Percentiles rank a stretch among this genome's conserved stretches.
These are phyloP conservation scores for Cyprinodon tularosa DNA, from an alignment of 2,113 vertebrate species.

Conservation along the genomic window DNA sequence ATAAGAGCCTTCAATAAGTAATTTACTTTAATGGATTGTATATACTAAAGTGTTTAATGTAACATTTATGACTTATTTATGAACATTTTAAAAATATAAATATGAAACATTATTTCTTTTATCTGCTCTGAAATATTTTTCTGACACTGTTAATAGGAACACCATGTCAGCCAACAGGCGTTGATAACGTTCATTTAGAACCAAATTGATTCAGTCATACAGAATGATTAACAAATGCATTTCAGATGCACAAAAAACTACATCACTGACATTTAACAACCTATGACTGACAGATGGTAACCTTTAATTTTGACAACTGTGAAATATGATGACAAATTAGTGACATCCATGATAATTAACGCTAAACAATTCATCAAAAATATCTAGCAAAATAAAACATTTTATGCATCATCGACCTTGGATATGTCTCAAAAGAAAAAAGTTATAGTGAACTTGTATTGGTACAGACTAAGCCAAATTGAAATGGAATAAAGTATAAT, in stretches of 20 bases:
- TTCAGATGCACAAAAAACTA: neutral
- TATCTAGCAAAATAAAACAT: neutral
- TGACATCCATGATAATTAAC: neutral
- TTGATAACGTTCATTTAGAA: neutral
- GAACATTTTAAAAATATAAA: constrained; percentile 4
- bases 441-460: no score
- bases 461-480: no score
- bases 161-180: neutral
- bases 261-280: neutral
- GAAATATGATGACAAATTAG: neutral
- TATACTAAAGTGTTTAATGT: neutral
- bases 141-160: constrained; percentile 6
- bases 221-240: neutral
- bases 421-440: neutral
- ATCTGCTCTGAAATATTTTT: constrained; percentile 19
- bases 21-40: neutral
- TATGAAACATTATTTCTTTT: constrained; percentile 10
- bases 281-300: neutral
- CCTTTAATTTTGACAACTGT: neutral
- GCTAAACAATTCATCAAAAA: neutral
- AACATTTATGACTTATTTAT: neutral
- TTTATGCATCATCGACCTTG: neutral
- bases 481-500: neutral
- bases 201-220: constrained; percentile 3
- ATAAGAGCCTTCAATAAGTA: neutral